Base-by-base conservation (phyloP, 2,113 vertebrate species). In the Chaetura pelagica region DNA sequence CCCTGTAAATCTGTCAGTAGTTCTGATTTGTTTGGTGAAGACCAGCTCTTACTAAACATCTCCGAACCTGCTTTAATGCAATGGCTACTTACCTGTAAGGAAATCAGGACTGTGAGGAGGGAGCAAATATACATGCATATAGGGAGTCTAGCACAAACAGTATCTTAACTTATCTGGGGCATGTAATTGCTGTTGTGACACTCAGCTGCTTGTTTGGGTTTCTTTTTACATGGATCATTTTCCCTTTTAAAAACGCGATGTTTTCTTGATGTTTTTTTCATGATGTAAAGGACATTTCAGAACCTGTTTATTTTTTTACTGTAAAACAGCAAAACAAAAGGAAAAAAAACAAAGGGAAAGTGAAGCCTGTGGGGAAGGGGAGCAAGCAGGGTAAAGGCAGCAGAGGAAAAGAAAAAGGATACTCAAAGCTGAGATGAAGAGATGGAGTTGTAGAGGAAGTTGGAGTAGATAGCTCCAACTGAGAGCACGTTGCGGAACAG, bases 11-110 rank as follows among this genome's bases (percentile, higher is more conserved):
- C 92, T 83, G 74, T 94, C 94, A 93, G 72, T 49, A 71, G 40
- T 42, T 54, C 67, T 81, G 64, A 68, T 87, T 77, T 88, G 40
- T 93, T 95, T 94, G 80, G 40, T 81, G 94, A 95, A 91, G 82
- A 59, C 52, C 30, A 84, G 52, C 32, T 77, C 89, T 69, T 82
- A 64, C 67, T 80, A 90, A 92, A 89, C 62, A 67, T 71, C 85
- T 87, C 62, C 1, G 27, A 92, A 84, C 68, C 66, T 90, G 38
- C 55, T 79, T 83, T 80, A 82, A 86, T 77, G 83, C 75, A 71
- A 42, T 55, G 84, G 57, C 83, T 86, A 27, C 58, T 78, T 95
- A 66, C 55, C 64, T 62, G 30, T 84, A 72, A 89, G 54, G 76
- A 87, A 68, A 52, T 40, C 61, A 73, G 84, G 71, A 78, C 44